A percentile compares a stretch with the other conserved stretches of the same genome.
These are phyloP conservation scores for Pasiphila rectangulata DNA, from an alignment of 2,888 invertebrate species.

Conservation along the genomic window DNA sequence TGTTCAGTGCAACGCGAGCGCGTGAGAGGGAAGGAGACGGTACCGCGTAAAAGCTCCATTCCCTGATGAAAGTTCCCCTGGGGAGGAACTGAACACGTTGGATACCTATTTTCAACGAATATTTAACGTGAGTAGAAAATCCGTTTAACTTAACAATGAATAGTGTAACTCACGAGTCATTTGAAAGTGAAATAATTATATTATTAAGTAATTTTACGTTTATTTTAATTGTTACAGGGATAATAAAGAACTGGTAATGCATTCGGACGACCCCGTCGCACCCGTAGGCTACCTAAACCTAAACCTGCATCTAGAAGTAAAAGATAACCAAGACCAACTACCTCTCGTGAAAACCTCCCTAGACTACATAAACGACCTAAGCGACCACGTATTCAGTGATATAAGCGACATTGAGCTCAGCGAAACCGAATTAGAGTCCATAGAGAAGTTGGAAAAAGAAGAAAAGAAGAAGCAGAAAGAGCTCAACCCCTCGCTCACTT, in stretches of 20 bases:
- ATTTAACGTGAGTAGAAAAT: no score
- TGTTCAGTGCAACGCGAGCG: no score
- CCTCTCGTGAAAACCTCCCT: conserved; percentile 79
- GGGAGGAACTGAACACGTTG: no score
- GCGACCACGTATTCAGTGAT: conserved; percentile 83
- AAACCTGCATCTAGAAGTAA: conserved; percentile 88
- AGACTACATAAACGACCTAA: conserved; percentile 82
- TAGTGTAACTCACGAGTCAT: no score
- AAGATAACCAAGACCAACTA: conserved; percentile 73
- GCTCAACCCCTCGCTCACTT: conserved; percentile 67
- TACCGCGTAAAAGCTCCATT: no score
- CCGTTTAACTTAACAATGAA: no score
- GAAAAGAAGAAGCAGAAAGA: conserved; percentile 68
- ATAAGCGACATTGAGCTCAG: conserved; percentile 83
- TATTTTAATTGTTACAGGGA: conserved; percentile 80
- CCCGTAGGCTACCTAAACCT: conserved; percentile 97
- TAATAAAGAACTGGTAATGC: conserved; percentile 91
- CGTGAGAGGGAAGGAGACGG: no score
- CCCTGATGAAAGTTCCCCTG: no score
- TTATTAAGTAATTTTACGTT: no score
- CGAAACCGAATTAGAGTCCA: conserved; percentile 82
- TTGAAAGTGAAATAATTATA: no score
- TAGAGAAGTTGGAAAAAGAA: conserved; percentile 76
- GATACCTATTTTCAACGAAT: no score
- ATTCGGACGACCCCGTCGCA: conserved; percentile 95